A percentile compares a stretch with the other conserved stretches of the same genome.
Conservation (phyloP, 2,888 invertebrate genomes). For the Cloeon dipterum region DNA sequence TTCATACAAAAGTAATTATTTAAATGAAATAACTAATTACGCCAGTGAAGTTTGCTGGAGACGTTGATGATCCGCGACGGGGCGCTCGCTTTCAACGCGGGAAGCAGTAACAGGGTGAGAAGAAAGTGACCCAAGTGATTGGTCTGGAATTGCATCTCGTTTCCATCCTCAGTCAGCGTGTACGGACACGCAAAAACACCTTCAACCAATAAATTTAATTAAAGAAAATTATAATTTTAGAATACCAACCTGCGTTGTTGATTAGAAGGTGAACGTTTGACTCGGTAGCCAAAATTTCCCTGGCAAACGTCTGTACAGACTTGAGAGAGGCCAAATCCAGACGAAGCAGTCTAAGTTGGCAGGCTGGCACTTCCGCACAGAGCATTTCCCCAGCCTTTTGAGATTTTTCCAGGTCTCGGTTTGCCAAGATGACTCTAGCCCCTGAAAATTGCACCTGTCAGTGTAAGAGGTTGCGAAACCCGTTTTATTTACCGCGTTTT, state of each 20-base stretch:
- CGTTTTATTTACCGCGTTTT: neutral
- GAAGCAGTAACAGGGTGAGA: slow-evolving; percentile 20
- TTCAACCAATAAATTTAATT: neutral
- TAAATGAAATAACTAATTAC: slow-evolving; percentile 4
- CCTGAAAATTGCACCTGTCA: neutral
- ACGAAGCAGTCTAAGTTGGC: slow-evolving; percentile 2
- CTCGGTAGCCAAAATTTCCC: slow-evolving; percentile 8
- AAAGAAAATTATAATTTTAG: neutral
- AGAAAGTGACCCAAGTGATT: slow-evolving; percentile 24
- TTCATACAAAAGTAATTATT: neutral
- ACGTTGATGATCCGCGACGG: slow-evolving; percentile 9
- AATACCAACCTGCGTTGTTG: slow-evolving; percentile 9
- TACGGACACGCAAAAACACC: slow-evolving; percentile 4
- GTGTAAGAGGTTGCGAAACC: too few species aligned
- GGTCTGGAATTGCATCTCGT: slow-evolving; percentile 30
- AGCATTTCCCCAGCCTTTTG: slow-evolving; percentile 20
- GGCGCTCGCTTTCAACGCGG: slow-evolving; percentile 14
- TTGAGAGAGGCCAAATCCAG: slow-evolving; percentile 28
- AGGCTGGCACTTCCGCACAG: slow-evolving; percentile 6
- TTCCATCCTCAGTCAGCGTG: slow-evolving; percentile 23
- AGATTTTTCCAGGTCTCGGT: slow-evolving; percentile 22
- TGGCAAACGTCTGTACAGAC: slow-evolving; percentile 29
- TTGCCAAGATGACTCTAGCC: slow-evolving; percentile 21
- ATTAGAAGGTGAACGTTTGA: slow-evolving; percentile 9
- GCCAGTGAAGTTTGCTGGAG: slow-evolving; percentile 1